Evolutionary conservation across 2,113 vertebrate species (phyloP).

Genomic region (Scortum barcoo): DNA sequence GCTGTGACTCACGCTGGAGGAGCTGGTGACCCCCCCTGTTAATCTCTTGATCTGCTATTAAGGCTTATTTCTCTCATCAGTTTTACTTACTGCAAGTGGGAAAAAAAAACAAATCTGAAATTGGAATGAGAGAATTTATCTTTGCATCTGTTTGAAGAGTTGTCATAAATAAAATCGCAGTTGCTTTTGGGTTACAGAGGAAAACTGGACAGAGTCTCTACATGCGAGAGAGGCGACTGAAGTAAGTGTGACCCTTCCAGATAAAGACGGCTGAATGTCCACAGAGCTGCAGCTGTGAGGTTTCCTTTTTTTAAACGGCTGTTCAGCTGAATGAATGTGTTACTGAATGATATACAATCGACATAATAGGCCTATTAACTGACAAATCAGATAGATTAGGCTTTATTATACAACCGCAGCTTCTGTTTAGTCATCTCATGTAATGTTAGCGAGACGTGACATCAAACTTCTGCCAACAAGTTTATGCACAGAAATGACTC

Average conservation of each 20-base stretch:
- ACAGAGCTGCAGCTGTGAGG: not conserved
- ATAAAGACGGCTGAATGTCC: not conserved
- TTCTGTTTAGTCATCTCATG: not conserved
- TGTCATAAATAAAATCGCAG: slow-evolving; percentile 4
- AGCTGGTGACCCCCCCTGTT: slow-evolving; percentile 14
- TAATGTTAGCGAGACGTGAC: not conserved
- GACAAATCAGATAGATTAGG: too few relatives aligned
- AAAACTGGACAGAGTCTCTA: not conserved
- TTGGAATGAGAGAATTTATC: slow-evolving; percentile 20
- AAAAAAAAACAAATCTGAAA: slow-evolving; percentile 13
- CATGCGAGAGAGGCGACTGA: not conserved
- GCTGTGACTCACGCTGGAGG: not conserved
- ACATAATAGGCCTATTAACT: too few relatives aligned
- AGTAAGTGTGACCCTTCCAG: not conserved
- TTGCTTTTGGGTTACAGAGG: not conserved
- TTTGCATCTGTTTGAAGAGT: not conserved
- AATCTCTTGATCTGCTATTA: slow-evolving; percentile 30
- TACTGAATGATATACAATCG: not conserved
- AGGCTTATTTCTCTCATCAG: slow-evolving; percentile 34
- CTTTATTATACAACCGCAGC: not conserved
- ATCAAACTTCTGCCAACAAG: not conserved
- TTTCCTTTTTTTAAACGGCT: not conserved
- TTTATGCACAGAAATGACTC: not conserved
- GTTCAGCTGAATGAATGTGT: not conserved
- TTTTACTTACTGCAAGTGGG: slow-evolving; percentile 12